Base-by-base conservation (phyloP, 2,797 vertebrate genomes). In the Austrolebias charrua region DNA sequence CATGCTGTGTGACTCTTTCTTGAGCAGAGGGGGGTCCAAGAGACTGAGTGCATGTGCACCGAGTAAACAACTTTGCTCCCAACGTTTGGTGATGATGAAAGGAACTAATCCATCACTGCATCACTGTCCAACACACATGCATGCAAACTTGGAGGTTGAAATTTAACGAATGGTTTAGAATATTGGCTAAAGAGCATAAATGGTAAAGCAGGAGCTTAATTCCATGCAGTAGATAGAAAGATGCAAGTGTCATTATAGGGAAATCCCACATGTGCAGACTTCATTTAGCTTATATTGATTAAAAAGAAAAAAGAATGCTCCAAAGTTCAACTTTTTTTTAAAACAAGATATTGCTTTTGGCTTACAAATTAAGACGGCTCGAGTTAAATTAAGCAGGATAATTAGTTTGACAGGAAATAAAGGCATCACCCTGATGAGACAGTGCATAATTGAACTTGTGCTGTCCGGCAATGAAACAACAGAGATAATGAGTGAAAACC, bases 381-480 rank as follows among this genome's bases (percentile, higher is more conserved):
- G 8, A 5, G 35, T 33, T 40, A n/a, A 60, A 61, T 56, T 54
- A 18, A 24, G 16, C 14, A 10, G 19, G 12, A 57, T 16, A 15
- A 38, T 31, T 29, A 55, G 52, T 75, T 61, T 48, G 13, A 55
- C 40, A 1, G 45, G 50, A 65, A 69, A 43, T 42, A 10, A 33
- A 38, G 6, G 18, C 5, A 47, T 68, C 49, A 55, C n/a, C 55
- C 19, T 7, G 4, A 29, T 57, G 69, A 69, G 66, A 59, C 0
- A 51, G 66, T 64, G 72, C 71, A 60, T 54, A 38, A 48, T 63
- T 76, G 7, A 84, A 86, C 69, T 83, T 86, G 50, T 66, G 29
- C 60, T 52, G 59, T 15, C 44, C 29, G 1, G 24, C 8, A 55
- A 61, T 47, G 61, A 65, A 50, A 20, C 38, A 19, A 42, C 49